Evolutionary conservation across 2,113 vertebrate species (phyloP).

Genomic region (Pachycephala philippinensis): DNA sequence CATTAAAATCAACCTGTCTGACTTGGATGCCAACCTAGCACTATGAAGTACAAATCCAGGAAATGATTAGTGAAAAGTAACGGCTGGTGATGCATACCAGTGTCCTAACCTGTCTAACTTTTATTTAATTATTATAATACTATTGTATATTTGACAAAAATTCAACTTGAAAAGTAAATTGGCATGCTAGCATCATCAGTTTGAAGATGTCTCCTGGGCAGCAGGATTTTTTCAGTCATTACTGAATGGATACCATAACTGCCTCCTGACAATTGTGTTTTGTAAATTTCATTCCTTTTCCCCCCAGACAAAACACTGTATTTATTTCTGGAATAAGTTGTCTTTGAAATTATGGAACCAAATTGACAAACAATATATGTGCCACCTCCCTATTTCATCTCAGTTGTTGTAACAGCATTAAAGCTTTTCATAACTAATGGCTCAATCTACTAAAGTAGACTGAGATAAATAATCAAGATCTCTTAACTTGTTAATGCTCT

Average conservation of each 20-base stretch:
- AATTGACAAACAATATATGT: background rate
- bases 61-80: background rate
- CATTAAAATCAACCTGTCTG: background rate
- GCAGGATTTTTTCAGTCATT: background rate
- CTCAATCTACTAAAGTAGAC: background rate
- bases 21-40: background rate
- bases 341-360: background rate
- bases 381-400: background rate
- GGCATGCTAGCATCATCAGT: background rate
- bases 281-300: background rate
- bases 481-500: background rate
- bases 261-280: background rate
- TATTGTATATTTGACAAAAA: background rate
- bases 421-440: background rate
- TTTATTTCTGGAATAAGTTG: background rate
- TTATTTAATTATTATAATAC: background rate
- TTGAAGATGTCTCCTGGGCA: background rate
- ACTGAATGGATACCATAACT: background rate
- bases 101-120: background rate
- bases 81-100: rapidly evolving
- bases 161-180: background rate
- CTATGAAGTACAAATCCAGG: background rate
- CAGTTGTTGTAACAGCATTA: background rate
- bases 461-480: constrained; percentile 2
- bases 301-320: background rate